phyloP scores from a whole-genome alignment of 2,113 vertebrate species.

The Gasterosteus aculeatus region DNA sequence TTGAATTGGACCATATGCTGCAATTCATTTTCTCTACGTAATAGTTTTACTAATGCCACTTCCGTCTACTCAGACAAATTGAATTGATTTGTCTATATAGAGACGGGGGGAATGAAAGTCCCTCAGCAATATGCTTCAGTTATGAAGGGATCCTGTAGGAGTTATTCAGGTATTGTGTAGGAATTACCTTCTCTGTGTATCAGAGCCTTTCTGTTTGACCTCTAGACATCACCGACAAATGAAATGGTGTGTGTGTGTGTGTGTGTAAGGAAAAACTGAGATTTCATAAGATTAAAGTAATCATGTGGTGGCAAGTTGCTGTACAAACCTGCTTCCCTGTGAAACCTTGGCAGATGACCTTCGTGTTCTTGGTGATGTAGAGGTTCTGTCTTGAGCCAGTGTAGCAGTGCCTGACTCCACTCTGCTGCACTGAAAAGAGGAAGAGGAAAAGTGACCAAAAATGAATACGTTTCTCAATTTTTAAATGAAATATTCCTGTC shows the following conservation, averaged over 20 bases:
- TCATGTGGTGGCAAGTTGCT: neutral
- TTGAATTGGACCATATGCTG: neutral
- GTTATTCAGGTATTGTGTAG: neutral
- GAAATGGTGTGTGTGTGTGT: neutral
- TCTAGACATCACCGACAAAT: neutral
- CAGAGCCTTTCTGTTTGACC: neutral
- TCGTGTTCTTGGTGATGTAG: slow-evolving; percentile 90
- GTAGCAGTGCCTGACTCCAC: slow-evolving; percentile 91
- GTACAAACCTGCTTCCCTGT: slow-evolving; percentile 96
- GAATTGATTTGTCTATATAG: neutral
- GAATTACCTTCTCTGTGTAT: neutral
- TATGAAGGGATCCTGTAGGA: neutral
- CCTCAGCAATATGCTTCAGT: neutral
- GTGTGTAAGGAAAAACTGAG: slow-evolving; percentile 4
- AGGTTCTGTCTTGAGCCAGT: slow-evolving; percentile 87
- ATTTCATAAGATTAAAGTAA: slow-evolving; percentile 28
- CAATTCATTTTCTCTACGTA: neutral
- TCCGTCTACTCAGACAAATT: neutral
- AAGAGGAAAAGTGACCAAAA: neutral
- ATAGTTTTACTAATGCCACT: neutral
- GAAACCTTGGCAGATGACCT: slow-evolving; percentile 98
- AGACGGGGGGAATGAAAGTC: neutral
- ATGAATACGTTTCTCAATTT: no score
- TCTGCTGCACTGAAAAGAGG: slow-evolving; percentile 87
- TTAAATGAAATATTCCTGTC: neutral